A percentile compares a stretch with the other conserved stretches of the same genome.
phyloP scores from a whole-genome alignment of 1,140 invertebrate genomes.

The Drosophila varians region DNA sequence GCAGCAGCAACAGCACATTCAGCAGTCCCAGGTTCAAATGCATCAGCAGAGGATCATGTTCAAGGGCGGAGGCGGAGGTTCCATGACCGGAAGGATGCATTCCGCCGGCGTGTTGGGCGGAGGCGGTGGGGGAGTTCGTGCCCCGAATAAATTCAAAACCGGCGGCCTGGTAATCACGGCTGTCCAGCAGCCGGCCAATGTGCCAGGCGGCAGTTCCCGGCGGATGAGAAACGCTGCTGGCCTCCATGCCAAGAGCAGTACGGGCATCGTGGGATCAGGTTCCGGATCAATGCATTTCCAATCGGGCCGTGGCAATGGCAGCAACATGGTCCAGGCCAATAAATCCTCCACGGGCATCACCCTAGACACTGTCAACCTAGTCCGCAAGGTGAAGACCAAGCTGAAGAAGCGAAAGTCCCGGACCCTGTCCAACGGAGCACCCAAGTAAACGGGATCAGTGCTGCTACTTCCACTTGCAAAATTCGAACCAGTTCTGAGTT shows the following conservation, averaged over 20 bases:
- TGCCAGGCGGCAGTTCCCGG: conserved; percentile 32
- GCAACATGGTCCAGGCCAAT: conserved; percentile 9
- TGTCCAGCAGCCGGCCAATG: conserved; percentile 63
- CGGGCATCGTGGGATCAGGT: conserved; percentile 1
- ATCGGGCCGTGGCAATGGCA: conserved; percentile 3
- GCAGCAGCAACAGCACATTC: conserved; percentile 30
- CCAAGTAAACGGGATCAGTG: conserved; percentile 28
- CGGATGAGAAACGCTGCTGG: conserved; percentile 46
- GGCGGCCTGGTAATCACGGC: conserved; percentile 86
- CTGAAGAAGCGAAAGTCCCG: conserved; percentile 78
- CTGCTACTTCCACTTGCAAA: background rate
- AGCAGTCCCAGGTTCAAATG: conserved; percentile 34
- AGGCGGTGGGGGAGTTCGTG: background rate
- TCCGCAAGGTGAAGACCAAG: conserved; percentile 78
- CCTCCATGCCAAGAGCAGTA: conserved; percentile 21
- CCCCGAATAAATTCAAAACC: conserved; percentile 85
- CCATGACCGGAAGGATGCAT: conserved; percentile 22
- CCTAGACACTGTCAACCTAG: conserved; percentile 60
- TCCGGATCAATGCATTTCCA: conserved; percentile 33
- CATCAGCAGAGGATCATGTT: conserved; percentile 39
- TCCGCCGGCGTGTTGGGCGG: conserved; percentile 25
- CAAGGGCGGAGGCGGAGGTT: conserved; percentile 14
- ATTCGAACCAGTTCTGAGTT: background rate
- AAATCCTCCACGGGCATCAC: conserved; percentile 48
- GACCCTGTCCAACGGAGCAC: conserved; percentile 28